These are phyloP conservation scores for Tinea pellionella DNA, from an alignment of 2,888 invertebrate genomes.

Conservation along the genomic window DNA sequence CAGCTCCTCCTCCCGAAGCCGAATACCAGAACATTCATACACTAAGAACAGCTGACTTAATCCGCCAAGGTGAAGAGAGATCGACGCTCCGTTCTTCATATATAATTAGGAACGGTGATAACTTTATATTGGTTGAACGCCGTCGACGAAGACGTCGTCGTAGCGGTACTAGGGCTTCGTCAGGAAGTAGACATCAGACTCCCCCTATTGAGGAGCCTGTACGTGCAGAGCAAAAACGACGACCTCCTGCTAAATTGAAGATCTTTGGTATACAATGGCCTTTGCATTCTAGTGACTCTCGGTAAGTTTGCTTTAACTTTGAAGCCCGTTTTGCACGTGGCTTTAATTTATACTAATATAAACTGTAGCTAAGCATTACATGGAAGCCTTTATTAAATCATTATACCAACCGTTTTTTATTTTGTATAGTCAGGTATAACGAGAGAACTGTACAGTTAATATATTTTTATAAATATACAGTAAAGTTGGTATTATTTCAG, in stretches of 20 bases:
- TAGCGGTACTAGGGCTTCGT: conserved; percentile 59
- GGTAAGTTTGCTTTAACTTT: conserved; percentile 30
- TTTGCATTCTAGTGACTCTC: conserved; percentile 61
- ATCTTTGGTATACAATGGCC: conserved; percentile 68
- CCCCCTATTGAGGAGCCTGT: conserved; percentile 55
- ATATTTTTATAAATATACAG: neutral
- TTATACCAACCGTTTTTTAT: too few relatives aligned
- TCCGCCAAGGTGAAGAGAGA: conserved; percentile 62
- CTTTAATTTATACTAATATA: too few relatives aligned
- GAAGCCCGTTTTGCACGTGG: too few relatives aligned
- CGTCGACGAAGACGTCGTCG: conserved; percentile 54
- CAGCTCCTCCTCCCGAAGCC: conserved; percentile 49
- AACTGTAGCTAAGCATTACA: too few relatives aligned
- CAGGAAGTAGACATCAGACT: conserved; percentile 55
- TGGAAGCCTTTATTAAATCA: too few relatives aligned
- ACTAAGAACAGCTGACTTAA: conserved; percentile 62
- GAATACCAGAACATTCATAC: conserved; percentile 65
- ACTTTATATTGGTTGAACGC: conserved; percentile 61
- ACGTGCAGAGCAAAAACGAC: conserved; percentile 53
- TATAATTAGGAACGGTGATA: conserved; percentile 63
- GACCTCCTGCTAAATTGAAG: conserved; percentile 60
- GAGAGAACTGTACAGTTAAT: too few relatives aligned
- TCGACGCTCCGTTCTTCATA: conserved; percentile 63
- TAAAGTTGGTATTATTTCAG: conserved; percentile 27
- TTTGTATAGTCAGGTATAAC: too few relatives aligned